phyloP scores from a whole-genome alignment of 2,888 invertebrate genomes.

The Selenia dentaria region DNA sequence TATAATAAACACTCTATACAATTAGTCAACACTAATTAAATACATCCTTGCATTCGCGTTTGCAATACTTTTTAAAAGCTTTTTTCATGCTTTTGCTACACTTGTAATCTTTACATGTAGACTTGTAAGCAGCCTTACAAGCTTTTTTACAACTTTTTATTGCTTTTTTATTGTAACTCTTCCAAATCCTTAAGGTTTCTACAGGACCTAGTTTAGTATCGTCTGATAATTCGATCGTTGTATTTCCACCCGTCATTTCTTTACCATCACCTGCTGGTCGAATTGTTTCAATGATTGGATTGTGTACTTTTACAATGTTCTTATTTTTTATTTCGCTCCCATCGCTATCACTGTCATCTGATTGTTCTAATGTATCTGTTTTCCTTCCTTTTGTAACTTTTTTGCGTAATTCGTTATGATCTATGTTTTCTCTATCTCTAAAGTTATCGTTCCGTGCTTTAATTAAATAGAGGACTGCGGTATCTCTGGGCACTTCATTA shows the following conservation, averaged over 20 bases:
- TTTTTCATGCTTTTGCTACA: constrained; percentile 45
- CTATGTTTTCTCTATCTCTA: background rate
- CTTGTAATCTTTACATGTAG: constrained; percentile 36
- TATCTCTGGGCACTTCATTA: background rate
- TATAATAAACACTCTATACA: no score
- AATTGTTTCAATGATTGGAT: no score
- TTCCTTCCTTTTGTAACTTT: no score
- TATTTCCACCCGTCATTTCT: background rate
- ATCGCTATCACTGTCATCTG: no score
- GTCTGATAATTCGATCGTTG: background rate
- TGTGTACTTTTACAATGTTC: no score
- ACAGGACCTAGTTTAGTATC: background rate
- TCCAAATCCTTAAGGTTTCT: constrained; percentile 31
- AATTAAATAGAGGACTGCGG: background rate
- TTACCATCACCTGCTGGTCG: no score
- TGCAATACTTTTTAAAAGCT: constrained; percentile 47
- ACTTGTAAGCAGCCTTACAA: constrained; percentile 37
- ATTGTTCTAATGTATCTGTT: no score
- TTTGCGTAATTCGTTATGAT: no score
- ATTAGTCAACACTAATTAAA: no score
- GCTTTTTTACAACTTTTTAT: constrained; percentile 43
- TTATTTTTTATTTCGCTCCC: no score
- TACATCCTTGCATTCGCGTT: constrained; percentile 21
- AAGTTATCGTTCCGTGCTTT: background rate
- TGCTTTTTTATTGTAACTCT: constrained; percentile 40